Percentiles rank a stretch among this genome's conserved stretches.
These are phyloP conservation scores for Clupea harengus DNA, from an alignment of 2,113 vertebrate species.

Conservation along the genomic window DNA sequence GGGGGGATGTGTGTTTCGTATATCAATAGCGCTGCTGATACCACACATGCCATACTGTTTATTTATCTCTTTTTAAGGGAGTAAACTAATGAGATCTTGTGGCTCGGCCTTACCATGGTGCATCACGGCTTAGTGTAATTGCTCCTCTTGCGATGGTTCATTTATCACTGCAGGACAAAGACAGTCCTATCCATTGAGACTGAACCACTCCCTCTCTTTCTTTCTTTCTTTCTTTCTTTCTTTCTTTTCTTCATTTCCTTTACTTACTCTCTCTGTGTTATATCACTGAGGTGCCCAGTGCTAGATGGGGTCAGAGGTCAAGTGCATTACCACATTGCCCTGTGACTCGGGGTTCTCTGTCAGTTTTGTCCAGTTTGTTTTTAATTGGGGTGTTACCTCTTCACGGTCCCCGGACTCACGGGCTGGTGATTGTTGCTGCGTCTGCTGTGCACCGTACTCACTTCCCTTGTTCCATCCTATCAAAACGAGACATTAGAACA, in stretches of 20 bases:
- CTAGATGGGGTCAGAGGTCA: conserved; percentile 30
- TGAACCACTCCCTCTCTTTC: neutral
- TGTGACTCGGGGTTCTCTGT: conserved; percentile 2
- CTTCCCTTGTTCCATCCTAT: neutral
- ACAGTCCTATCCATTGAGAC: conserved; percentile 5
- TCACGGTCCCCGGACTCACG: neutral
- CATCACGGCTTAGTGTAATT: conserved; percentile 31
- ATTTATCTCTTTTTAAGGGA: conserved; percentile 18
- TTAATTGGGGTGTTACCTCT: conserved; percentile 39
- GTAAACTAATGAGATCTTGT: conserved; percentile 37
- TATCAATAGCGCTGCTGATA: neutral
- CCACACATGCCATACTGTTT: neutral
- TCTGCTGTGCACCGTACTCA: neutral
- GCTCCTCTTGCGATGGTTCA: conserved; percentile 21
- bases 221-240: neutral
- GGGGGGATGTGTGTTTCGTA: neutral
- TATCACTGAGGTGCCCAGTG: conserved; percentile 10
- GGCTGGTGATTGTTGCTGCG: conserved; percentile 1
- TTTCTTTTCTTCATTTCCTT: neutral
- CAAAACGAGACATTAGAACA: neutral
- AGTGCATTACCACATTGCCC: conserved; percentile 3
- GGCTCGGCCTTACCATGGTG: conserved; percentile 10
- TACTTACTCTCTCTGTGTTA: neutral
- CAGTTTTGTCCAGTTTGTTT: conserved; percentile 3
- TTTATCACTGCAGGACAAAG: conserved; percentile 6